A percentile compares a stretch with the other conserved stretches of the same genome.
These are phyloP conservation scores for Entelurus aequoreus DNA, from an alignment of 2,113 vertebrate species.

Conservation along the genomic window DNA sequence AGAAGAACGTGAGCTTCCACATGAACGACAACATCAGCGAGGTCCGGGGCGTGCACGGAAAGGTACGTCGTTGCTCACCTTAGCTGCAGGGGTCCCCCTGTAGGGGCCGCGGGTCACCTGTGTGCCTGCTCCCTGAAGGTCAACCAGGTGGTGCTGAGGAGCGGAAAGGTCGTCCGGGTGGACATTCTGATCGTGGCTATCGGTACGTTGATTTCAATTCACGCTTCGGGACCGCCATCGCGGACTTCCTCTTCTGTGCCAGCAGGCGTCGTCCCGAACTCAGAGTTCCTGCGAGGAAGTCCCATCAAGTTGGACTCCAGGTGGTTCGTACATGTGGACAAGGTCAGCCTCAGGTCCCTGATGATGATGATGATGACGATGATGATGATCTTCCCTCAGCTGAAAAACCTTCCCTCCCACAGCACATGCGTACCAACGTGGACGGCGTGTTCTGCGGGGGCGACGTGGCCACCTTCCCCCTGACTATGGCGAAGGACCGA, in stretches of 20 bases:
- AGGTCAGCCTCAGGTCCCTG: slow-evolving; percentile 58
- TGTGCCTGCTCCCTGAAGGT: slow-evolving; percentile 58
- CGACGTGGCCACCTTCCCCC: slow-evolving; percentile 76
- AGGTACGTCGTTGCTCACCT: slow-evolving; percentile 49
- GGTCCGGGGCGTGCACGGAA: slow-evolving; percentile 69
- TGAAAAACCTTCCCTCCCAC: background rate
- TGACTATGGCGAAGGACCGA: slow-evolving; percentile 62
- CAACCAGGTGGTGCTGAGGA: slow-evolving; percentile 69
- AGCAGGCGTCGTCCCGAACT: slow-evolving; percentile 72
- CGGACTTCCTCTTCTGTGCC: slow-evolving; percentile 1
- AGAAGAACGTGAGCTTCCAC: slow-evolving; percentile 73
- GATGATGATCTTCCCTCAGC: background rate
- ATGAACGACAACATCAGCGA: slow-evolving; percentile 73
- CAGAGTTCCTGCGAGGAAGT: slow-evolving; percentile 67
- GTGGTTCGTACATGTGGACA: slow-evolving; percentile 72
- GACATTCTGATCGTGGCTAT: slow-evolving; percentile 78
- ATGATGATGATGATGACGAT: too few species aligned
- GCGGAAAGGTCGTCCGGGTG: slow-evolving; percentile 64
- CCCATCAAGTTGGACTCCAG: slow-evolving; percentile 62
- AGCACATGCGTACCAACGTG: slow-evolving; percentile 79
- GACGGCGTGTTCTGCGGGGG: slow-evolving; percentile 74
- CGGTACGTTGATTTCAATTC: slow-evolving; percentile 63
- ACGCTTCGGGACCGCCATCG: too few species aligned
- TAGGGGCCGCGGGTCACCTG: background rate
- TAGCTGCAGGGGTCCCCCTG: background rate